These are phyloP conservation scores for Limanda limanda DNA, from an alignment of 2,113 vertebrate genomes.

Conservation along the genomic window DNA sequence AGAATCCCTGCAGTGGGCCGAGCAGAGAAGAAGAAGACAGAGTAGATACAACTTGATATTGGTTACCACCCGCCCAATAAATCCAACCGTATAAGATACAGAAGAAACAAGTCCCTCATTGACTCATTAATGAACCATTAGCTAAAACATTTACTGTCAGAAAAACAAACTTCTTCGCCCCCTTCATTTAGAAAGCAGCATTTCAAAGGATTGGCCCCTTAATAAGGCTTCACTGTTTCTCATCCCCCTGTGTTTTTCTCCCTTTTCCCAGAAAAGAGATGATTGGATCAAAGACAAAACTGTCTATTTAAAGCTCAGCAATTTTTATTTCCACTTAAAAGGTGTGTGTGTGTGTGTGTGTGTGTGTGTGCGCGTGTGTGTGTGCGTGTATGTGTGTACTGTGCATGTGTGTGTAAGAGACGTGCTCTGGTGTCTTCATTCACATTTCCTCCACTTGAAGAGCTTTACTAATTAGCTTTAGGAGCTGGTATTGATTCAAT, in stretches of 20 bases:
- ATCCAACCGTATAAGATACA: too few relatives aligned
- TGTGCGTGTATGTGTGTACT: not conserved
- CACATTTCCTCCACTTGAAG: constrained; percentile 44
- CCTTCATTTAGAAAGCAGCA: not conserved
- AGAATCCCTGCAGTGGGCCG: too few relatives aligned
- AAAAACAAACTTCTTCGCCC: too few relatives aligned
- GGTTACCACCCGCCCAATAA: too few relatives aligned
- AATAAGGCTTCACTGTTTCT: constrained; percentile 2
- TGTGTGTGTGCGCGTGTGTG: not conserved
- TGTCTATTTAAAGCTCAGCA: constrained; percentile 11
- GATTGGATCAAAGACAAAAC: constrained; percentile 30
- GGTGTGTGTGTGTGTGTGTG: not conserved
- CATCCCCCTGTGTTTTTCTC: not conserved
- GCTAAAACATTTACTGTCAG: too few relatives aligned
- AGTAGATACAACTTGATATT: too few relatives aligned
- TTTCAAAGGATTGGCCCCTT: constrained; percentile 17
- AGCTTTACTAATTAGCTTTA: constrained; percentile 62
- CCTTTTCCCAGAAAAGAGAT: not conserved
- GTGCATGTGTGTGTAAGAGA: constrained; percentile 11
- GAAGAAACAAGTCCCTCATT: too few relatives aligned
- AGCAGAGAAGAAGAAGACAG: too few relatives aligned
- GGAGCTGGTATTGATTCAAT: constrained; percentile 64
- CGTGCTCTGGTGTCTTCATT: constrained; percentile 36
- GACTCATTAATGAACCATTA: too few relatives aligned
- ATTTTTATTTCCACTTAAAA: constrained; percentile 34